These are phyloP conservation scores for Apamea anceps DNA, from an alignment of 2,888 invertebrate genomes.

Conservation along the genomic window DNA sequence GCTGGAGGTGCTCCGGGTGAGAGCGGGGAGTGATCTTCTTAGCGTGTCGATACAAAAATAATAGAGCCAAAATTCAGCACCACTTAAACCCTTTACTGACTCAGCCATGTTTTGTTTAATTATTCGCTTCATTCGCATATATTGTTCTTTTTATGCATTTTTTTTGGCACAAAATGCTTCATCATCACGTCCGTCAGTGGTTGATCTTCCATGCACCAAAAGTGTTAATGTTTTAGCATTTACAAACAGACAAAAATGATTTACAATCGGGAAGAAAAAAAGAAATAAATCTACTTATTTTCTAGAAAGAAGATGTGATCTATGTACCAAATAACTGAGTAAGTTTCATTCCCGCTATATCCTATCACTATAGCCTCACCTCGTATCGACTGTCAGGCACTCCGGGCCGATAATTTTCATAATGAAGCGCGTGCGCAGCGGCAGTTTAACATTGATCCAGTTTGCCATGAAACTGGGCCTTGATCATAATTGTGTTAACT, in stretches of 20 bases:
- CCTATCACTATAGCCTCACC: not conserved
- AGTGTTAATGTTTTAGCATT: not conserved
- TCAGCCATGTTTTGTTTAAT: not conserved
- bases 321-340: not conserved
- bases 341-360: not conserved
- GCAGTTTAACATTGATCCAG: constrained; percentile 50
- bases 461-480: constrained; percentile 44
- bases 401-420: constrained; percentile 55
- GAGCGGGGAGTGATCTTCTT: constrained; percentile 8
- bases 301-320: not conserved
- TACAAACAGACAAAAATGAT: not conserved
- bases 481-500: constrained; percentile 40
- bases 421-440: constrained; percentile 56
- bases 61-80: not conserved
- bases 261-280: not conserved
- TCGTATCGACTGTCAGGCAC: constrained; percentile 6
- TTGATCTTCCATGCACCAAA: not conserved
- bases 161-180: not conserved
- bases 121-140: not conserved
- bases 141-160: not conserved
- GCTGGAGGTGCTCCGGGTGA: not conserved
- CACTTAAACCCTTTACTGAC: not conserved
- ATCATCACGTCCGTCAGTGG: not conserved
- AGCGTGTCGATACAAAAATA: not conserved
- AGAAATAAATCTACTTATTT: not conserved